Evolutionary conservation across 2,888 invertebrate genomes (phyloP), one percentile per base, ranked within the genome.

Genomic region (Congeria kusceri): DNA sequence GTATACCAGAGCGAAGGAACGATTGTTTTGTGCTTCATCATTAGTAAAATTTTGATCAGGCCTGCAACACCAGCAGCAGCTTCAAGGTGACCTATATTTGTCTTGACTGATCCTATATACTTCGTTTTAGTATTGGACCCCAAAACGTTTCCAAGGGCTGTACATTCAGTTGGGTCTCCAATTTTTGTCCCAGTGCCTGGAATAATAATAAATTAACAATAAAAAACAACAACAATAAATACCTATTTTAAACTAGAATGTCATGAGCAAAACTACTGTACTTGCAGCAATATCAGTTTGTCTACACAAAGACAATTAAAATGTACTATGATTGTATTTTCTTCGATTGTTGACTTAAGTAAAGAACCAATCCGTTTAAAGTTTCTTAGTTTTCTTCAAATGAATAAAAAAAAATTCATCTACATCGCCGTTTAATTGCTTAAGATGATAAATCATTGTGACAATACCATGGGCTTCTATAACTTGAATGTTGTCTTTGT

Each of bases 51-150:
- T 68, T 89, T 89, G 27, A 89, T 85, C 9, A 89, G 72, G 11
- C 85, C 86, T 9, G 87, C 85, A 28, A 85, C 77, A 5, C 88
- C 88, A 25, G 88, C 84, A 1, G 86, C 88, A 9, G 87, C 73
- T 67, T 88, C 87, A 18, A 77, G 59, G 72, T 88, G 88, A 1
- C 88, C 88, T 23, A 88, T 85, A 65, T 88, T 89, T 18, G 88
- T 83, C 63, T 88, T 88, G 3, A 87, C 88, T 0, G 89, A 89
- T 0, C 89, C 89, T 13, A 88, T 80, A 20, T 62, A 65, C 2
- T 20, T 61, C 64, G 20, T 75, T 46, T 53, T 56, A 25, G 59
- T 63, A 23, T 67, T 1, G 13, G 18, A 23, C 4, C 85, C 84
- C 0, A 88, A 63, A 13, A 84, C 65, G 46, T 77, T 74, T 2